Conservation (phyloP, 2,797 vertebrate genomes). For the Liparis tanakae region DNA sequence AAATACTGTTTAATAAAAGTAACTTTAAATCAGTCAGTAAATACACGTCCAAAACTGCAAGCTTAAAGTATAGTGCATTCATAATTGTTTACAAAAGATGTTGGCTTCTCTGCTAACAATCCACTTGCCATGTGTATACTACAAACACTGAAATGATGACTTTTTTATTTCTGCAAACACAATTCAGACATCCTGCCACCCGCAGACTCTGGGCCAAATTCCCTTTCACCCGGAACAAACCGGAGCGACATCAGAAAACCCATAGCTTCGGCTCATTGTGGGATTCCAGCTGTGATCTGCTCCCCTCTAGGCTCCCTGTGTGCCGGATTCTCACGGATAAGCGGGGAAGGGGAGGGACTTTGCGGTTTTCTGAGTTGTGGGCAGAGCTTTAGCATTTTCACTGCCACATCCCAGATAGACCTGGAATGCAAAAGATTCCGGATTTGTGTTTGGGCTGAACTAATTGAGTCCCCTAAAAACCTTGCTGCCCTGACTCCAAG, state of each 20-base stretch:
- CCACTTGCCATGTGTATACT: slow-evolving; percentile 5
- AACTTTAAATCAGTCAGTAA: slow-evolving; percentile 16
- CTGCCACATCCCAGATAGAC: slow-evolving; percentile 73
- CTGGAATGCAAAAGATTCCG: slow-evolving; percentile 69
- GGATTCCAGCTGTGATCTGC: slow-evolving; percentile 75
- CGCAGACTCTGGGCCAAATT: slow-evolving; percentile 59
- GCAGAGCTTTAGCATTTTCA: slow-evolving; percentile 66
- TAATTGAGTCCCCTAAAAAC: slow-evolving; percentile 82
- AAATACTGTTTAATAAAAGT: slow-evolving; percentile 24
- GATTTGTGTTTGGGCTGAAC: slow-evolving; percentile 82
- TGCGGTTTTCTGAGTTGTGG: slow-evolving; percentile 64
- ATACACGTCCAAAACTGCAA: slow-evolving; percentile 10
- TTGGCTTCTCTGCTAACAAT: slow-evolving; percentile 17
- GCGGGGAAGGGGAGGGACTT: slow-evolving; percentile 67
- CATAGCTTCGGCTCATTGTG: slow-evolving; percentile 58
- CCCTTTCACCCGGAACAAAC: slow-evolving; percentile 63
- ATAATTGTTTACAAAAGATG: slow-evolving; percentile 11
- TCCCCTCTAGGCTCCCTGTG: slow-evolving; percentile 55
- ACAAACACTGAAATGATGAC: slow-evolving; percentile 30
- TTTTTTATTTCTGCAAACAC: slow-evolving; percentile 47
- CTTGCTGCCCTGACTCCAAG: slow-evolving; percentile 74
- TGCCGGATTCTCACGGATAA: slow-evolving; percentile 79
- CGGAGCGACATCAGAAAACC: slow-evolving; percentile 51
- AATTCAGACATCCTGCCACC: slow-evolving; percentile 45
- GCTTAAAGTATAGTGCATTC: slow-evolving; percentile 12